Evolutionary conservation across 2,113 vertebrate genomes (phyloP).

Genomic region (Telmatochromis sp.): DNA sequence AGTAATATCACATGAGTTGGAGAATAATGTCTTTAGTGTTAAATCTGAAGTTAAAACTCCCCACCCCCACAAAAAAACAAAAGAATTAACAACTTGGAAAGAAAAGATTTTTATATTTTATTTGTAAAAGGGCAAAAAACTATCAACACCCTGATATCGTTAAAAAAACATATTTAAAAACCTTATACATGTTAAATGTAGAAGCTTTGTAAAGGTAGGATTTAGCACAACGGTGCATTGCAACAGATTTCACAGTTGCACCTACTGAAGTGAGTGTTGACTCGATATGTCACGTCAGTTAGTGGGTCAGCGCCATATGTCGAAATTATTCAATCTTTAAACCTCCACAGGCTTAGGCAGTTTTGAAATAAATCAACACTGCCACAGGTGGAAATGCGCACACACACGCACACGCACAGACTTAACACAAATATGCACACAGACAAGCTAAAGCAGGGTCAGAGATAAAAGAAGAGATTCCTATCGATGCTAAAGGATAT

Average conservation of each 20-base stretch:
- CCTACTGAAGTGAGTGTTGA: background rate
- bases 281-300: background rate
- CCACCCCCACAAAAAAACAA: background rate
- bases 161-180: background rate
- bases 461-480: slow-evolving; percentile 62
- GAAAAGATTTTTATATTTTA: background rate
- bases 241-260: background rate
- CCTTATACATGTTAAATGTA: background rate
- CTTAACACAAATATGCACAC: background rate
- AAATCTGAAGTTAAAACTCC: background rate
- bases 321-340: background rate
- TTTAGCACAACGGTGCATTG: background rate
- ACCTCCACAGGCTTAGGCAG: background rate
- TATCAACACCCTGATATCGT: background rate
- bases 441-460: slow-evolving; percentile 58
- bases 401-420: background rate
- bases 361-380: slow-evolving; percentile 32
- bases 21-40: background rate
- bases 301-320: background rate
- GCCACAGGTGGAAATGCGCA: slow-evolving; percentile 23
- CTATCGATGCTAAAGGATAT: slow-evolving; percentile 70
- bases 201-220: background rate
- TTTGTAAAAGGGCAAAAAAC: background rate
- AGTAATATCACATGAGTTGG: background rate
- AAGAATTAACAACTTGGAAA: background rate